Evolutionary conservation across 2,797 vertebrate genomes (phyloP).

Genomic region (Urocyon cinereoargenteus): DNA sequence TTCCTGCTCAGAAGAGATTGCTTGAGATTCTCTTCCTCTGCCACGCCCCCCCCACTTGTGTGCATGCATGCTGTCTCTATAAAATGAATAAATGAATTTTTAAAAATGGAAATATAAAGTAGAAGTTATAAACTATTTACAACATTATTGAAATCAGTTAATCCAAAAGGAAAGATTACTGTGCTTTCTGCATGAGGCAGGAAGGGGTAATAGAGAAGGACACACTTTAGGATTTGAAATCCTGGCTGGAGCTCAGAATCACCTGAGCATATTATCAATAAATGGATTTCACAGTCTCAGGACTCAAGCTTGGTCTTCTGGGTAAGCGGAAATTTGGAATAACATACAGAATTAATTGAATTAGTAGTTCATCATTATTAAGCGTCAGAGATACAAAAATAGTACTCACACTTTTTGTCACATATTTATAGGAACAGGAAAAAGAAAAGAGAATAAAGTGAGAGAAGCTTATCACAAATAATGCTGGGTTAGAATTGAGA

Average conservation of each 20-base stretch:
- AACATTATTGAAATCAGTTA: background rate
- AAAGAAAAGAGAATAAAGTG: background rate
- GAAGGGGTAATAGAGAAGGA: background rate
- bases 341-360: background rate
- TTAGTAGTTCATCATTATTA: background rate
- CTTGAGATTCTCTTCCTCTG: background rate
- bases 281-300: background rate
- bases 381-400: conserved; percentile 28
- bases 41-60: background rate
- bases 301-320: background rate
- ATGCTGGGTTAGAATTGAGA: conserved; percentile 27
- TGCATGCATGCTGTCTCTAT: too few species aligned
- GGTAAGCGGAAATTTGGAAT: background rate
- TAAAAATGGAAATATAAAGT: background rate
- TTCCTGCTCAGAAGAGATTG: background rate
- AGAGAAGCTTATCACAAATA: conserved; percentile 1
- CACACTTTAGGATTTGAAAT: background rate
- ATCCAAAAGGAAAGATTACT: background rate
- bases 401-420: background rate
- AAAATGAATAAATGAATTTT: background rate
- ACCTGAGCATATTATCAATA: background rate
- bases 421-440: background rate
- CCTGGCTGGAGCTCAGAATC: background rate
- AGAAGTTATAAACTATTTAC: background rate
- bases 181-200: background rate